These are phyloP conservation scores for Psittacula derbiana DNA, from an alignment of 2,797 vertebrate species.

Conservation along the genomic window DNA sequence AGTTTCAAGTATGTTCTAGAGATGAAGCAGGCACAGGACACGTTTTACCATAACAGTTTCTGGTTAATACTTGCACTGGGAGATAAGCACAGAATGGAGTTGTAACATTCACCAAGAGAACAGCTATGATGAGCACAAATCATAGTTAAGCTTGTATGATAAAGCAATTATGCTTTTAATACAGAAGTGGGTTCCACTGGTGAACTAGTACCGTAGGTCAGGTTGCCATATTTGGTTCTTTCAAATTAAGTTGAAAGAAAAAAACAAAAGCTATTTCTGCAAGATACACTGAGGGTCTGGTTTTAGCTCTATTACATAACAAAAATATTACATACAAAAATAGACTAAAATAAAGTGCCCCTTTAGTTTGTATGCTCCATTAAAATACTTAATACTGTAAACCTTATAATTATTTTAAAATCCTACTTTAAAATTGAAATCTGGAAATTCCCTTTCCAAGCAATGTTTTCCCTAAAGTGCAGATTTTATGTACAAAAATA, in stretches of 20 bases:
- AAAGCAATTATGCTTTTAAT: background rate
- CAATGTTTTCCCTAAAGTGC: slow-evolving; percentile 87
- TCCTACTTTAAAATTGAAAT: slow-evolving; percentile 56
- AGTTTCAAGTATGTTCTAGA: background rate
- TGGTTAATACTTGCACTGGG: background rate
- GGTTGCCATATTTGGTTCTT: background rate
- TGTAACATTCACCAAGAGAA: background rate
- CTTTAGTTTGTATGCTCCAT: slow-evolving; percentile 49
- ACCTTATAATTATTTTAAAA: slow-evolving; percentile 67
- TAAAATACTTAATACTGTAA: slow-evolving; percentile 72
- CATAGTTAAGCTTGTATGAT: background rate
- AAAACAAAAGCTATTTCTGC: background rate
- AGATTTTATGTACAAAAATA: slow-evolving; percentile 87
- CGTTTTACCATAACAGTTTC: background rate
- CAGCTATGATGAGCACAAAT: background rate
- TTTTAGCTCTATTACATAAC: slow-evolving; percentile 38
- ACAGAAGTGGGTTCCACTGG: background rate
- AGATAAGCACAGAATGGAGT: background rate
- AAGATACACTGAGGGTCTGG: background rate
- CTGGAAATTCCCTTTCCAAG: slow-evolving; percentile 66
- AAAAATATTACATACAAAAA: slow-evolving; percentile 72
- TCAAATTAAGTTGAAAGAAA: slow-evolving; percentile 18
- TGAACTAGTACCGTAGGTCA: background rate
- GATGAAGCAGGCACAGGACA: background rate
- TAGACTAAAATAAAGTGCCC: slow-evolving; percentile 66